Base-by-base conservation (phyloP, 2,113 vertebrate species). In the Ceyx melanurus region DNA sequence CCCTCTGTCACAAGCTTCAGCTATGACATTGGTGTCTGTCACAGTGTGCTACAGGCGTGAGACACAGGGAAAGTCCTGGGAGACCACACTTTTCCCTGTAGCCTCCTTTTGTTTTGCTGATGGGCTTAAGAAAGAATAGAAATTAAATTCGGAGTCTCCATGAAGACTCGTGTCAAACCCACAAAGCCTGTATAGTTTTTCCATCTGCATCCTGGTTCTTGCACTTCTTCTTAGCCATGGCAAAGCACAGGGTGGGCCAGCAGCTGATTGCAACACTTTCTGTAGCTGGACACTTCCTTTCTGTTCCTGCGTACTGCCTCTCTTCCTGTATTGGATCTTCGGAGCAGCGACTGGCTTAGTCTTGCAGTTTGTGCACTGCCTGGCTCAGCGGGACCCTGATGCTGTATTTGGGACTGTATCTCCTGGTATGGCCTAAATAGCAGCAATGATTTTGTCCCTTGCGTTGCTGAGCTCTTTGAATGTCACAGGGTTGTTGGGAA, bases 1-100 rank as follows among this genome's bases (percentile, higher is more conserved):
- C 33, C 14, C 25, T 81, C 22, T 5, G 1, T 77, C 70, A 51
- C 6, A 2, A 0, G 3, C 33, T 53, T 42, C 2, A 1, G n/a
- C 54, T 45, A 19, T 5, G 5, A 60, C 57, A 48, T 57, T 72
- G 45, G 58, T 61, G 43, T 33, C 53, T 89, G 46, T 62, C 6
- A 1, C 53, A 26, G 1, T 2, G 12, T n/a, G 70, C 61, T 71
- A 1, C 0, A 0, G 61, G n/a, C n/a, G 28, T 11, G 8, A 72
- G 45, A 66, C 26, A 11, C 12, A 12, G 78, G 35, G 76, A 57
- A 70, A 46, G 20, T 85, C 50, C 75, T 77, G 46, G 13, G 77
- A 79, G 53, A 82, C 58, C 48, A 37, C 1, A 0, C 31, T 37
- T 51, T 84, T 80, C 51, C 48, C 48, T 5, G 2, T 10, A 70